Evolutionary conservation across 2,113 vertebrate species (phyloP), one percentile per base, ranked within the genome.

Genomic region (Otus sunia): DNA sequence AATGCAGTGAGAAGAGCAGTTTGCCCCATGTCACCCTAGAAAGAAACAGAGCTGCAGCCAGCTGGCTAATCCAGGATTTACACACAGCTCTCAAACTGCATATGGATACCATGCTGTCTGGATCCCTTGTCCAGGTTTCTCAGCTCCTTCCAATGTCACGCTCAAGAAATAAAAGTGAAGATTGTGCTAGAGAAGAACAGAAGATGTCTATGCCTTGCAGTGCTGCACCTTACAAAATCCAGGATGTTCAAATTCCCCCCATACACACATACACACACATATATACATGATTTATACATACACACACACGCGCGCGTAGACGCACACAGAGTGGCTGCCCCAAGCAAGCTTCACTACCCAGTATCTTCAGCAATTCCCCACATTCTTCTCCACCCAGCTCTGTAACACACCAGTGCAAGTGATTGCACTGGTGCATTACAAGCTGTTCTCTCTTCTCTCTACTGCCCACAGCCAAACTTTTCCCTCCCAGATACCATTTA

Each of bases 71-170:
- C 36, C 26, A 43, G n/a, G 71, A 64, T 63, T 66, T 37, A 67
- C 21, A 81, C 15, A 5, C 0, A 0, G 37, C 7, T 53, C 36
- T 75, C 66, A 64, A 30, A 56, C n/a, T 34, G 22, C 22, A 3
- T 11, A 10, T 41, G 36, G 76, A 29, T 21, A 69, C 22, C 29
- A 26, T 2, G 0, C 32, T 26, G 41, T 17, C 56, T 63, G 23
- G 12, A 52, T 56, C 52, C 14, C 30, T 55, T 50, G 25, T 50
- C 45, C 47, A 58, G 43, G 9, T 77, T 47, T 94, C 20, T 53
- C 64, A 84, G 23, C n/a, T 63, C 9, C 55, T 74, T 67, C 37
- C 41, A 73, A 47, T 11, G 21, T 12, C 73, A 80, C 14, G 19
- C 8, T 60, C 58, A 52, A 60, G 66, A 85, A 86, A 43, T 8